Evolutionary conservation across 2,888 invertebrate species (phyloP), one percentile per base, ranked within the genome.

Genomic region (Agrotis ipsilon): DNA sequence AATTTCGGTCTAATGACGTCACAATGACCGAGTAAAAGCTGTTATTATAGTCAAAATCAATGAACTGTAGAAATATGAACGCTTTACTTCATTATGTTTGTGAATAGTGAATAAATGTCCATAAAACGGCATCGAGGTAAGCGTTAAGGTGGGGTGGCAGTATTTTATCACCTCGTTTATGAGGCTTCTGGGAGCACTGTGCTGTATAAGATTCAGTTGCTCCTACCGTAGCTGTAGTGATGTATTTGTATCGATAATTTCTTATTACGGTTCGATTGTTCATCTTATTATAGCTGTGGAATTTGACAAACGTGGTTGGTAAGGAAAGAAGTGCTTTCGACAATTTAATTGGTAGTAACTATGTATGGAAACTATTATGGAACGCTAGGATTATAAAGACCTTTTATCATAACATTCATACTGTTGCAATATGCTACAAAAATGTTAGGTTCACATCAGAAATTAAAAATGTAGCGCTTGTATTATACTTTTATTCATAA

Each of bases 121-220:
- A 89, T 86, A 82, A 86, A 85, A 61, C 51, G 62, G 59, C 64
- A 70, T 82, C 63, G 66, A 78, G 66, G 82, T 82, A 88, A 89
- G 86, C 86, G 88, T 83, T 89, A 87, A 86, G 88, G 88, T 86
- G 39, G 85, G 88, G 88, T 85, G 86, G 87, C 85, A 86, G 86
- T 80, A 85, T 91, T 93, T 93, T 93, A 93, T 92, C 90, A 89
- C 90, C 86, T 80, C 86, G 81, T 93, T 93, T 92, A 93, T 87
- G 90, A 88, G 87, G 79, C 89, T 76, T 64, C 68, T 55, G 91
- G 88, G 92, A 86, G 86, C 86, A 85, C 86, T 89, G 87, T 83
- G 87, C 78, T 85, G 88, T 88, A 85, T 86, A 88, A 88, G 88
- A 90, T 90, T 91, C 88, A 82, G 86, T 87, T 86, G 73, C 72